A percentile compares a stretch with the other conserved stretches of the same genome.
Evolutionary conservation across 2,113 vertebrate genomes (phyloP).

Genomic region (Sclerurus mexicanus): DNA sequence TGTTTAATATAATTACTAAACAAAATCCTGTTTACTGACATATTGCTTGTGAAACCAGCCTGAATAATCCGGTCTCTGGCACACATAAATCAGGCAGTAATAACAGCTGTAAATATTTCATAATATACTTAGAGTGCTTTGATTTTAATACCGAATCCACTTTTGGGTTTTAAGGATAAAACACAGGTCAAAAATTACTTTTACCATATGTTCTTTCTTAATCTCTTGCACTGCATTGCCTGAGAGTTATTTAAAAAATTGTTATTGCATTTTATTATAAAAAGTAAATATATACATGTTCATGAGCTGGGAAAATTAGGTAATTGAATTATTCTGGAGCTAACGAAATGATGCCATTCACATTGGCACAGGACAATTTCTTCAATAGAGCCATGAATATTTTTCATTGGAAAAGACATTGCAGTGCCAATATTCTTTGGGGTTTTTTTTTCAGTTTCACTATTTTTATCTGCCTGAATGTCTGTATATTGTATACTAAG

Average conservation of each 20-base stretch:
- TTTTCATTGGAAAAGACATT: conserved; percentile 11
- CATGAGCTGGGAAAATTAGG: not conserved
- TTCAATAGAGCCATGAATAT: not conserved
- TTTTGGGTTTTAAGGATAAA: conserved; percentile 59
- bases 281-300: not conserved
- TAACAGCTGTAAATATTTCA: conserved; percentile 71
- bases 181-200: conserved; percentile 29
- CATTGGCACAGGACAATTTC: not conserved
- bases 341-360: not conserved
- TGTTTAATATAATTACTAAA: conserved; percentile 65
- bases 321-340: conserved; percentile 50
- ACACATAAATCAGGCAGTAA: conserved; percentile 61
- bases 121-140: conserved; percentile 63
- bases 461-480: not conserved
- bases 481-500: not conserved
- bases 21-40: conserved; percentile 69
- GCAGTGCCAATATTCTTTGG: not conserved
- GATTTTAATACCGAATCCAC: conserved; percentile 64
- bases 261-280: conserved; percentile 15
- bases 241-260: conserved; percentile 28
- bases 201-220: conserved; percentile 54
- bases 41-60: conserved; percentile 57
- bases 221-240: conserved; percentile 20
- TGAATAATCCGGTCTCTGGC: conserved; percentile 69
- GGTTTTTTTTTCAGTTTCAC: conserved; percentile 11